Evolutionary conservation across 64 coral and sea anemone genomes (phyloP), one percentile per base, ranked within the genome.

Genomic region (Pocillopora damicornis): DNA sequence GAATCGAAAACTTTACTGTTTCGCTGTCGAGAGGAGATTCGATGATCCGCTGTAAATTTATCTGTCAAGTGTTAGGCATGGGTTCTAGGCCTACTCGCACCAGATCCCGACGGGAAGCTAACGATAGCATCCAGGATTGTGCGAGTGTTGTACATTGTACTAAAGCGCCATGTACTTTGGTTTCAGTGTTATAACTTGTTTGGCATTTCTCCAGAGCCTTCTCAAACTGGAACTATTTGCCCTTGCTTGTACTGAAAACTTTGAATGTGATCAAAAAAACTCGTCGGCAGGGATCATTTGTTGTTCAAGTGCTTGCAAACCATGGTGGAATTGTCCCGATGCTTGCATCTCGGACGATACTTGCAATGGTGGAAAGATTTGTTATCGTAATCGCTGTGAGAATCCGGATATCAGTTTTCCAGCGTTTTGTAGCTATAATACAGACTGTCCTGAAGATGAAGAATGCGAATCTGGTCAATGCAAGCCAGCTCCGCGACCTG

Each of bases 401-500:
- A 20, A 71, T 18, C 16, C 11, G 9, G 81, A 85, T 11, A 58
- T 85, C 20, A 20, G 26, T 13, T 8, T 85, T 72, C 37, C 64
- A 14, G 17, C 15, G 15, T 16, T 57, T 18, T 85, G 81, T 51
- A n/a, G 45, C 5, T 1, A 0, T 14, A 22, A 85, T 58, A 20
- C 1, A 57, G 64, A 85, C 6, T 85, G 81, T 72, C 23, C 8
- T 20, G 22, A 71, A 73, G 22, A 23, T 10, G 81, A 85, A 26
- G 64, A 85, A 30, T 85, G 81, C 26, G 81, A 85, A 73, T 85
- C 81, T 30, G 65, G 81, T 18, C 63, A 57, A 58, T 85, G 81
- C 38, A 85, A 85, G 64, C 81, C 81, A 15, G 20, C 81, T 5
- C 81, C 81, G 14, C 63, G 64, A 11, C 81, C 81, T 15, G 81